phyloP scores from a whole-genome alignment of 1,140 invertebrate genomes.

The Lordiphosa collinella region DNA sequence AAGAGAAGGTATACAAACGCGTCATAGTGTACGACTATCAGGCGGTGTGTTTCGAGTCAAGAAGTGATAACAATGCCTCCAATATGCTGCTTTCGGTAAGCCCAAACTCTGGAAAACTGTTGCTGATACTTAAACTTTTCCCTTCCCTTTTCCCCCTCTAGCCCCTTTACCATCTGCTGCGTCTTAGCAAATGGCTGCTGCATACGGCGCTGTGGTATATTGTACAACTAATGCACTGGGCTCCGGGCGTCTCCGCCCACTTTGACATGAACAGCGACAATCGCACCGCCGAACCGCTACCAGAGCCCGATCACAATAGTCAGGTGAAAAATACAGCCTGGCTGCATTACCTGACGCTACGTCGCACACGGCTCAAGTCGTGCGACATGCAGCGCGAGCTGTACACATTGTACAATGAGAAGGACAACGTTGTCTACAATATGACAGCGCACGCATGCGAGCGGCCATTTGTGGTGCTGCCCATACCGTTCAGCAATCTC shows the following conservation, averaged over 20 bases:
- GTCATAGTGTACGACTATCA: constrained; percentile 93
- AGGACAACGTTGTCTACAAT: constrained; percentile 74
- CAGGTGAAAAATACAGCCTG: constrained; percentile 52
- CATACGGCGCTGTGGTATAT: constrained; percentile 80
- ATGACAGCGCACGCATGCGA: constrained; percentile 79
- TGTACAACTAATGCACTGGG: constrained; percentile 74
- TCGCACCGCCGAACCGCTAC: constrained; percentile 48
- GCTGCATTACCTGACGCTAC: constrained; percentile 82
- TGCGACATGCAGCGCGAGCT: constrained; percentile 79
- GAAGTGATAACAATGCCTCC: constrained; percentile 83
- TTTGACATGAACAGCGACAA: constrained; percentile 72
- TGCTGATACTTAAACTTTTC: neutral
- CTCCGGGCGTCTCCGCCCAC: constrained; percentile 77
- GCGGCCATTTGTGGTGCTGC: constrained; percentile 90
- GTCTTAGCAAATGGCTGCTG: constrained; percentile 80
- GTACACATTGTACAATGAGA: constrained; percentile 77
- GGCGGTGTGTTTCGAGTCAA: constrained; percentile 89
- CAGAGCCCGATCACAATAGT: constrained; percentile 34
- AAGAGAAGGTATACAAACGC: constrained; percentile 88
- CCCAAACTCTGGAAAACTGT: neutral
- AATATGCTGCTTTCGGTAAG: constrained; percentile 84
- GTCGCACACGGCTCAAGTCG: constrained; percentile 82
- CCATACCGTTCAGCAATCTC: constrained; percentile 91
- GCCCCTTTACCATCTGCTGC: constrained; percentile 80
- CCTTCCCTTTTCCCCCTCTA: constrained; percentile 28